phyloP scores from a whole-genome alignment of 2,797 vertebrate species.

The Aulostomus chinensis region DNA sequence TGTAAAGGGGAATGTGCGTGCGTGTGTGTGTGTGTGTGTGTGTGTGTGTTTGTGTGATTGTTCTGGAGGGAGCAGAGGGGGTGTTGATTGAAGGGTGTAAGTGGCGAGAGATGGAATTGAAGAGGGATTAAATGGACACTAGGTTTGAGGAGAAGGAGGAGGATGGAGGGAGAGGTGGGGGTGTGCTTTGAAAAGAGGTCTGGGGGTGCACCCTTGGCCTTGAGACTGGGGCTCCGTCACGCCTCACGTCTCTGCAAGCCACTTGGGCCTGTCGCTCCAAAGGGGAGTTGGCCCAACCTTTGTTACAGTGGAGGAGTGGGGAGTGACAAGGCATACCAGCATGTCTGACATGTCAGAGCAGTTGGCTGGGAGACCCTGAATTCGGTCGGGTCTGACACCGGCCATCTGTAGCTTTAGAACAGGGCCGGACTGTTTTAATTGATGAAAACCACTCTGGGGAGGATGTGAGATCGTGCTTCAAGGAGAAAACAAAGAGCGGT shows the following conservation, averaged over 20 bases:
- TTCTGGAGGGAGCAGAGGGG: conserved; percentile 40
- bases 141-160: conserved; percentile 46
- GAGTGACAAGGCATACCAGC: conserved; percentile 75
- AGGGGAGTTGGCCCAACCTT: conserved; percentile 67
- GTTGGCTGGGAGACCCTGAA: conserved; percentile 70
- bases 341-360: conserved; percentile 74
- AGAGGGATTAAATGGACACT: conserved; percentile 73
- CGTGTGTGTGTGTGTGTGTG: conserved; percentile 25
- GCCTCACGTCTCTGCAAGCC: conserved; percentile 65
- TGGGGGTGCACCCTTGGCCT: conserved; percentile 66
- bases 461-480: conserved; percentile 48
- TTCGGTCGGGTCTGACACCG: conserved; percentile 54
- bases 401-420: conserved; percentile 67
- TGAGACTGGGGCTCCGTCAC: conserved; percentile 72
- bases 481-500: conserved; percentile 53
- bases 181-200: conserved; percentile 51
- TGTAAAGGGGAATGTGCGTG: conserved; percentile 38
- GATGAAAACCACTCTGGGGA: conserved; percentile 43
- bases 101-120: conserved; percentile 71
- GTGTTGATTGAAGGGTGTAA: conserved; percentile 55
- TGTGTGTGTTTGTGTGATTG: no score
- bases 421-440: conserved; percentile 57
- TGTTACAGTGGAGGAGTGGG: conserved; percentile 69
- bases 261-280: conserved; percentile 59
- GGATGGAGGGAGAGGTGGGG: conserved; percentile 5